These are phyloP conservation scores for Campylorhamphus procurvoides DNA, from an alignment of 2,113 vertebrate genomes.

Conservation along the genomic window DNA sequence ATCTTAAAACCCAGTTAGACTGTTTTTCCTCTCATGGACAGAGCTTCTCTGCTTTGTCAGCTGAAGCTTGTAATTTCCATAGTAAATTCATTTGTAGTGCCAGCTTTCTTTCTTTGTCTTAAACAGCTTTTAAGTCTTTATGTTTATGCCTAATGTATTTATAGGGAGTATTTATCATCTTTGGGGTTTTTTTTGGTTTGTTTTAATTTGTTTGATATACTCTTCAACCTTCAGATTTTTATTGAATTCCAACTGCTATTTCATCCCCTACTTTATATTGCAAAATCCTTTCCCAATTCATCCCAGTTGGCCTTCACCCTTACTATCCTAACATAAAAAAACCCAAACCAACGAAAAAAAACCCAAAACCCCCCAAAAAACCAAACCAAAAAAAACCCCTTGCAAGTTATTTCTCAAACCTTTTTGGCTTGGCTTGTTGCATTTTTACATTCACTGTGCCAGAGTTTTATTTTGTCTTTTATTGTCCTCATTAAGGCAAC, in stretches of 20 bases:
- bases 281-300: not conserved
- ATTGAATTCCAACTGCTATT: not conserved
- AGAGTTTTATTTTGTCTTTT: not conserved
- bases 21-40: constrained; percentile 9
- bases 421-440: not conserved
- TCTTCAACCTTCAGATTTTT: not conserved
- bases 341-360: not conserved
- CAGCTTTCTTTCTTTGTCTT: not conserved
- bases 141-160: not conserved
- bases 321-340: not conserved
- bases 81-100: not conserved
- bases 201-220: not conserved
- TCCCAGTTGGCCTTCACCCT: not conserved
- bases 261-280: not conserved
- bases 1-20: constrained; percentile 10
- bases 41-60: not conserved
- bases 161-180: not conserved
- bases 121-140: not conserved
- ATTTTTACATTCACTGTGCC: not conserved
- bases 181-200: not conserved
- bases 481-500: not conserved
- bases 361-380: not conserved
- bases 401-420: not conserved
- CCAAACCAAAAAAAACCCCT: not conserved
- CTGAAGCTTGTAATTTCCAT: constrained; percentile 6